Evolutionary conservation across 2,888 invertebrate species (phyloP).

Genomic region (Drosophila phalerata): DNA sequence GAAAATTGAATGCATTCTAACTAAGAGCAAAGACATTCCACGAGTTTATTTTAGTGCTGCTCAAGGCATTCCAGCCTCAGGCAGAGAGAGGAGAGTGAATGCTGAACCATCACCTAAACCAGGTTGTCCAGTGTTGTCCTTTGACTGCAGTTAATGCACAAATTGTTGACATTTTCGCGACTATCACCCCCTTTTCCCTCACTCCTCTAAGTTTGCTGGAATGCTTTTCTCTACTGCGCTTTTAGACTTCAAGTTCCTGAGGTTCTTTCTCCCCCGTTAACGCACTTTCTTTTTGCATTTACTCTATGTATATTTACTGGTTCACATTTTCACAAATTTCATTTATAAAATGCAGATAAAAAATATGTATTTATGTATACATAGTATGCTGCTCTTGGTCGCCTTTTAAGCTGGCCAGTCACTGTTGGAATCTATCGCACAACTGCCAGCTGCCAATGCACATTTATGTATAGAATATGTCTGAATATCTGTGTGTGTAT

Average conservation of each 20-base stretch:
- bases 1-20: slow-evolving; percentile 48
- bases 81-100: not conserved
- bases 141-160: slow-evolving; percentile 45
- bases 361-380: slow-evolving; percentile 14
- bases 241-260: slow-evolving; percentile 30
- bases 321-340: slow-evolving; percentile 30
- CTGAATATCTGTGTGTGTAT: slow-evolving; percentile 19
- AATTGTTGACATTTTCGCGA: slow-evolving; percentile 66
- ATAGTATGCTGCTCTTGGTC: not conserved
- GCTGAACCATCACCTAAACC: not conserved
- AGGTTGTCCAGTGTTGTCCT: slow-evolving; percentile 40
- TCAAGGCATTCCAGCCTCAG: slow-evolving; percentile 20
- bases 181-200: not conserved
- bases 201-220: not conserved
- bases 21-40: slow-evolving; percentile 48
- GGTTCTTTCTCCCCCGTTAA: not conserved
- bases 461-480: slow-evolving; percentile 25
- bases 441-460: slow-evolving; percentile 60
- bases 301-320: slow-evolving; percentile 16
- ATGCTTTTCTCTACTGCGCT: slow-evolving; percentile 38
- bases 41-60: slow-evolving; percentile 26
- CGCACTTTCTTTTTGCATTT: slow-evolving; percentile 20
- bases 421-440: slow-evolving; percentile 69
- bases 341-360: slow-evolving; percentile 26
- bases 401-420: slow-evolving; percentile 38